A percentile compares a stretch with the other conserved stretches of the same genome.
Conservation (phyloP, 1,140 invertebrate species). For the Camponotus pennsylvanicus region DNA sequence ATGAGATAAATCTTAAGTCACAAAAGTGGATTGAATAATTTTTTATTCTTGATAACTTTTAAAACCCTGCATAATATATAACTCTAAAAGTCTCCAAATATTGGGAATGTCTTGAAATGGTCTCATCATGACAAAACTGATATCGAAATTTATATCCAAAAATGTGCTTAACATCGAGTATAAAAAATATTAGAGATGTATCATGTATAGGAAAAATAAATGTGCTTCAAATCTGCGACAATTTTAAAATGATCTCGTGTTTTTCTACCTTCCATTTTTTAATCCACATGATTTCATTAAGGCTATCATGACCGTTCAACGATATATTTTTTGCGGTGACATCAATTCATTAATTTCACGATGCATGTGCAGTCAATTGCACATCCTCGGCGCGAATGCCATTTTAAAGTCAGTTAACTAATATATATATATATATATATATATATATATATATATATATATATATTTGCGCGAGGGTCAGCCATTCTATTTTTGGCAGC, state of each 20-base stretch:
- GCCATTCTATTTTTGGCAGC: conserved; percentile 80
- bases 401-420: conserved; percentile 23
- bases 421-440: not conserved
- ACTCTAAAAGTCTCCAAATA: not conserved
- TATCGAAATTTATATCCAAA: not conserved
- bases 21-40: not conserved
- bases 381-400: conserved; percentile 33
- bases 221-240: not conserved
- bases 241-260: not conserved
- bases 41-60: not conserved
- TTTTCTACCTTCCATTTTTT: conserved; percentile 30
- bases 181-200: not conserved
- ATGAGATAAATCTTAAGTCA: not conserved
- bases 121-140: not conserved
- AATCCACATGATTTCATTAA: conserved; percentile 22
- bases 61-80: not conserved
- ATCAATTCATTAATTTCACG: conserved; percentile 57
- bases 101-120: not conserved
- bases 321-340: conserved; percentile 34
- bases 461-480: conserved; percentile 70
- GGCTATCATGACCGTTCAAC: not conserved
- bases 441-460: too few relatives aligned
- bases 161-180: conserved; percentile 12
- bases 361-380: conserved; percentile 51
- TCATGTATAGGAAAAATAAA: conserved; percentile 4